Evolutionary conservation across 2,888 invertebrate species (phyloP).

Genomic region (Melanargia galathea): DNA sequence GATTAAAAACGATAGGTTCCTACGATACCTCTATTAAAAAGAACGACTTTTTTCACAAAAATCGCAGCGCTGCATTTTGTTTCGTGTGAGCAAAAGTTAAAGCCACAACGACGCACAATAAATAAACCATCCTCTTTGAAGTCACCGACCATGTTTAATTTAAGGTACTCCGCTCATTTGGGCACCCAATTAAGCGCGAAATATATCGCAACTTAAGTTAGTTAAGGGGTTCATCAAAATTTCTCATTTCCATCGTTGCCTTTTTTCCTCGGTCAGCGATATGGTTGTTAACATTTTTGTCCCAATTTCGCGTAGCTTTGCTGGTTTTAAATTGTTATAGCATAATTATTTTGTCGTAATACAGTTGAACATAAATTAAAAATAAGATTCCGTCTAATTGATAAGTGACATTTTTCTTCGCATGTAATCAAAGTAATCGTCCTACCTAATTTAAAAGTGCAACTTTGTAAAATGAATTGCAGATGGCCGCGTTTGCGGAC

Average conservation of each 20-base stretch:
- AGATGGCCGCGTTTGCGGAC: neutral
- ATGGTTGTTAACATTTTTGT: constrained; percentile 52
- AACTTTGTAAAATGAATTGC: constrained; percentile 4
- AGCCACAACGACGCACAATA: constrained; percentile 54
- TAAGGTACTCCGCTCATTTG: constrained; percentile 67
- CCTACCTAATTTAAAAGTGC: neutral
- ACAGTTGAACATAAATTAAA: constrained; percentile 14
- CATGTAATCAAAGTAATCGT: constrained; percentile 4
- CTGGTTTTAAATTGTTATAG: constrained; percentile 37
- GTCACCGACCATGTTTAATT: constrained; percentile 68
- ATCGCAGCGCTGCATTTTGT: neutral
- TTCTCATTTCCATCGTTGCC: constrained; percentile 64
- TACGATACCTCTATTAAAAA: too few relatives aligned
- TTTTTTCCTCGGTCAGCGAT: constrained; percentile 60
- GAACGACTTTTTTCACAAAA: too few relatives aligned
- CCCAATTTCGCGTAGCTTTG: constrained; percentile 29
- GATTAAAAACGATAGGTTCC: too few relatives aligned
- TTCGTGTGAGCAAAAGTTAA: constrained; percentile 32
- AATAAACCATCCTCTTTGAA: constrained; percentile 67
- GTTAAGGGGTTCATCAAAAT: constrained; percentile 67
- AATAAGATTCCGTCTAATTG: constrained; percentile 14
- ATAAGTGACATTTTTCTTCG: constrained; percentile 1
- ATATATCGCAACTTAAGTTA: constrained; percentile 64
- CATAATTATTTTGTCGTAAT: constrained; percentile 31
- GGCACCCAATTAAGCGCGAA: constrained; percentile 75